A percentile compares a stretch with the other conserved stretches of the same genome.
These are phyloP conservation scores for Platynereis dumerilii DNA, from an alignment of 2,888 invertebrate species.

Conservation along the genomic window DNA sequence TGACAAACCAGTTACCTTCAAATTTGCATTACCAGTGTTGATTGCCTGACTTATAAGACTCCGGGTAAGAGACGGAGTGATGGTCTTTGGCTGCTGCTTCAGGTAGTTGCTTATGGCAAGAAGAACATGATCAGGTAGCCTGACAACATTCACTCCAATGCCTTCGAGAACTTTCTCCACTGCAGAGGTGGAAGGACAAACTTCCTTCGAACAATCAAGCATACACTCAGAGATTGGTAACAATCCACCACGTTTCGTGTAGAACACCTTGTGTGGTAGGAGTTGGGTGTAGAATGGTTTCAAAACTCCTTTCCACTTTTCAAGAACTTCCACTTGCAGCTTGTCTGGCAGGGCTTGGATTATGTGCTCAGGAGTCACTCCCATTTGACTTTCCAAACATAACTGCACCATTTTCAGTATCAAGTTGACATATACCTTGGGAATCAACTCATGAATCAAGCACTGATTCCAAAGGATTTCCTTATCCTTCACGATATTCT, in stretches of 20 bases:
- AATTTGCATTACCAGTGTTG: too few species aligned
- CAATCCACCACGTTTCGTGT: too few species aligned
- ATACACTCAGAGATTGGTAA: slow-evolving; percentile 28
- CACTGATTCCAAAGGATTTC: slow-evolving; percentile 50
- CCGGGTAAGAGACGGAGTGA: slow-evolving; percentile 26
- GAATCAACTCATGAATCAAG: slow-evolving; percentile 47
- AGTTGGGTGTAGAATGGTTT: slow-evolving; percentile 31
- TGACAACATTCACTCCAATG: slow-evolving; percentile 24
- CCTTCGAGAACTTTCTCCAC: slow-evolving; percentile 24
- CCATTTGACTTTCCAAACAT: neutral
- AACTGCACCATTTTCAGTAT: slow-evolving; percentile 34
- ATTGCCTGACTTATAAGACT: too few species aligned
- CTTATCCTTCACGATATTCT: slow-evolving; percentile 44
- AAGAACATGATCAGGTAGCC: slow-evolving; percentile 30
- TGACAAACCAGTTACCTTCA: too few species aligned
- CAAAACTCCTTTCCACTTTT: slow-evolving; percentile 34
- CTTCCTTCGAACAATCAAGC: slow-evolving; percentile 35
- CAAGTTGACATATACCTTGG: slow-evolving; percentile 41
- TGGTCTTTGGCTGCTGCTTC: slow-evolving; percentile 7
- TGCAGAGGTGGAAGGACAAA: neutral
- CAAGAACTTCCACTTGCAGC: slow-evolving; percentile 31
- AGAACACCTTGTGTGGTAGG: slow-evolving; percentile 29
- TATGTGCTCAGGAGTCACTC: slow-evolving; percentile 27
- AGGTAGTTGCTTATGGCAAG: slow-evolving; percentile 33
- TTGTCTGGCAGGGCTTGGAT: slow-evolving; percentile 35